Evolutionary conservation across 1,140 invertebrate genomes (phyloP).

Genomic region (Drosophila pectinifera): DNA sequence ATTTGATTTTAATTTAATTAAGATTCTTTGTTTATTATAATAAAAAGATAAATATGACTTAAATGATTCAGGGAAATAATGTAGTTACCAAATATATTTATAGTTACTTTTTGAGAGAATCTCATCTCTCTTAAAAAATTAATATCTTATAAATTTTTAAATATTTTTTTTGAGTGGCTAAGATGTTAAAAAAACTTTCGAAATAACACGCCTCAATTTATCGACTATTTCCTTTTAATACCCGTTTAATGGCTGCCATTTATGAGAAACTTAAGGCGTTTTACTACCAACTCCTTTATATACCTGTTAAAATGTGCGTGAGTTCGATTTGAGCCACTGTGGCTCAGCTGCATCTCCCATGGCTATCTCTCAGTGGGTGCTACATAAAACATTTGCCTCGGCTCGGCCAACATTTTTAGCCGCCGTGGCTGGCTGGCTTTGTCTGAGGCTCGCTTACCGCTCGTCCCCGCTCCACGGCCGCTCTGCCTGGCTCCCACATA

Average conservation of each 20-base stretch:
- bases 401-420: conserved; percentile 73
- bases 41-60: too few species aligned
- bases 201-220: background rate
- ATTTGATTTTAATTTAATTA: too few species aligned
- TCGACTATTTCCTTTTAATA: background rate
- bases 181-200: background rate
- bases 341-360: conserved; percentile 31
- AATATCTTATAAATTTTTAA: background rate
- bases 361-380: conserved; percentile 61
- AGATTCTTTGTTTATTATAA: too few species aligned
- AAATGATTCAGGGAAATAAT: too few species aligned
- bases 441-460: conserved; percentile 62
- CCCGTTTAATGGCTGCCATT: background rate
- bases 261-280: background rate
- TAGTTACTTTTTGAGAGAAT: too few species aligned
- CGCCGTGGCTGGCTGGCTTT: conserved; percentile 64
- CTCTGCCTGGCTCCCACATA: conserved; percentile 16
- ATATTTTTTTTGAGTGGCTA: background rate
- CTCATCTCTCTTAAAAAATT: too few species aligned
- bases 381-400: conserved; percentile 69
- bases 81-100: too few species aligned
- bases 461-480: background rate
- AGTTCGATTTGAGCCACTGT: conserved; percentile 16
- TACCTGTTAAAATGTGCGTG: background rate
- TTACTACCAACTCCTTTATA: background rate